Percentiles rank a stretch among this genome's conserved stretches.
Conservation (phyloP, 1,140 invertebrate species). For the Drosophila ohnishii region DNA sequence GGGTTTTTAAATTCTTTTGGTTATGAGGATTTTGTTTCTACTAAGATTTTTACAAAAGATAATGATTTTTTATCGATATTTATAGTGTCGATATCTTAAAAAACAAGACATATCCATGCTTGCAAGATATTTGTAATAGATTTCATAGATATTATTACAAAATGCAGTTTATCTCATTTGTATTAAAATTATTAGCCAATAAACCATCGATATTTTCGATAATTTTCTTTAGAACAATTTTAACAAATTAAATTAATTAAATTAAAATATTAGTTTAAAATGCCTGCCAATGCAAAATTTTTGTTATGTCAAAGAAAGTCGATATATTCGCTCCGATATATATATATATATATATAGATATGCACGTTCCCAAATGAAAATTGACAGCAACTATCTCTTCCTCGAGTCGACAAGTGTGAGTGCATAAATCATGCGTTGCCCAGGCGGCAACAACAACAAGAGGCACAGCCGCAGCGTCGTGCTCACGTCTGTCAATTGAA, state of each 20-base stretch:
- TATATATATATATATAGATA: no score
- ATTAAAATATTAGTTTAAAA: neutral
- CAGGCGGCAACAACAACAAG: constrained; percentile 16
- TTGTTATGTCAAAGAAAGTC: no score
- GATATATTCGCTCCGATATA: constrained; percentile 2
- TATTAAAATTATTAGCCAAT: neutral
- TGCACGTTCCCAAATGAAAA: constrained; percentile 56
- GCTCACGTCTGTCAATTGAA: constrained; percentile 79
- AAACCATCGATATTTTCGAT: neutral
- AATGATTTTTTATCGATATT: neutral
- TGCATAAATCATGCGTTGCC: constrained; percentile 80
- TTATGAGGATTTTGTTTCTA: no score
- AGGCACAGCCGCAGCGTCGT: constrained; percentile 29
- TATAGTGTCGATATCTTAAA: neutral
- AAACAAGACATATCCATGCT: no score
- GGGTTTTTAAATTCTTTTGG: no score
- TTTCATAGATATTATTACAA: no score
- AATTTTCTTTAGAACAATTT: neutral
- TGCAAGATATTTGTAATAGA: no score
- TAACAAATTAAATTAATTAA: neutral
- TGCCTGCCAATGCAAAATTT: neutral
- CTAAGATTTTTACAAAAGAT: no score
- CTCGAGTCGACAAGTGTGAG: constrained; percentile 49
- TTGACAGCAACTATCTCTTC: constrained; percentile 58
- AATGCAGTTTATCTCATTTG: no score